These are phyloP conservation scores for Falco naumanni DNA, from an alignment of 2,797 vertebrate species.

Conservation along the genomic window DNA sequence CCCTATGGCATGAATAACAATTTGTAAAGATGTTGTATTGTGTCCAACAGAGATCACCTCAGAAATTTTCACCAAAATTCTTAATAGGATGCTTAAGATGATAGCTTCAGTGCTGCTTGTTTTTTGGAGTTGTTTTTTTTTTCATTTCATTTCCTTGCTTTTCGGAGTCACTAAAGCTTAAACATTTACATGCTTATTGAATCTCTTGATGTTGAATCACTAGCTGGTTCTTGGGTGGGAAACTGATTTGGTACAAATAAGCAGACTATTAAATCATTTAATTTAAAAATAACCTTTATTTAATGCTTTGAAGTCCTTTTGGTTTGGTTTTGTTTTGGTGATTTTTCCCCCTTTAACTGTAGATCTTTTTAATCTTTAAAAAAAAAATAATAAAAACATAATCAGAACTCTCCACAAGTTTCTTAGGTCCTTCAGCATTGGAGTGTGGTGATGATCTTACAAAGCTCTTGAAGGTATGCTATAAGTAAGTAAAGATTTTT, in stretches of 20 bases:
- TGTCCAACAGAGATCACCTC: background rate
- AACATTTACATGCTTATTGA: background rate
- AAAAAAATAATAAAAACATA: background rate
- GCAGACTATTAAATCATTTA: constrained; percentile 12
- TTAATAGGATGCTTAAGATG: background rate
- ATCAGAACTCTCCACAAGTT: background rate
- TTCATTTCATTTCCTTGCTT: background rate
- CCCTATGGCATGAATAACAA: background rate
- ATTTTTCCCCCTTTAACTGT: background rate
- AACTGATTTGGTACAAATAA: constrained; percentile 27
- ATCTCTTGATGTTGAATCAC: background rate
- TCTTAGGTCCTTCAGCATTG: background rate
- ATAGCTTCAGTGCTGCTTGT: background rate
- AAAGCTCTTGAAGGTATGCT: background rate
- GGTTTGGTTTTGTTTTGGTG: background rate
- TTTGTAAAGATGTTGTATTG: background rate
- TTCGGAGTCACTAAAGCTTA: background rate
- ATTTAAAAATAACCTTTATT: background rate
- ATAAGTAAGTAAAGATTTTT: background rate
- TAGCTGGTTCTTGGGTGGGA: background rate
- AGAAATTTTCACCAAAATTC: background rate
- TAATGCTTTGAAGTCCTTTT: background rate
- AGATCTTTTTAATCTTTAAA: background rate
- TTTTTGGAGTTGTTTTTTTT: background rate
- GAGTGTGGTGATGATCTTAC: background rate